Percentiles rank a stretch among this genome's conserved stretches.
These are phyloP conservation scores for Rostratula benghalensis DNA, from an alignment of 2,113 vertebrate genomes.

Conservation along the genomic window DNA sequence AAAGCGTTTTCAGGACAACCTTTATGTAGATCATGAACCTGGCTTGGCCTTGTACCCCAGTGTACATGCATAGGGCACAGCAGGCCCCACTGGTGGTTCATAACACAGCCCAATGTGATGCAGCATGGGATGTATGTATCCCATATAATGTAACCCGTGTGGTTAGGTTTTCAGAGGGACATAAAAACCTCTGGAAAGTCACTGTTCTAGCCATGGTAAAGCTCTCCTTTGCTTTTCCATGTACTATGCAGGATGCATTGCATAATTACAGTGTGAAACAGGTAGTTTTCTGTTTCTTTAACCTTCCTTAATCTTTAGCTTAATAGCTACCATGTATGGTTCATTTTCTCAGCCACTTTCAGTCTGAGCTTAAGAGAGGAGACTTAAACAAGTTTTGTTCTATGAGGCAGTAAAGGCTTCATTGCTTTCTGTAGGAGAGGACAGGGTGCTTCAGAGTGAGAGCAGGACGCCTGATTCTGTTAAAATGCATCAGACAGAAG, in stretches of 20 bases:
- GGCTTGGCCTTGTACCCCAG: background rate
- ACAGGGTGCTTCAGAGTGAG: background rate
- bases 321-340: background rate
- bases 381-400: background rate
- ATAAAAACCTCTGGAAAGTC: background rate
- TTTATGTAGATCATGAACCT: background rate
- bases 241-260: background rate
- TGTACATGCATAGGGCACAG: background rate
- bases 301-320: background rate
- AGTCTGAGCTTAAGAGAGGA: background rate
- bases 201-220: background rate
- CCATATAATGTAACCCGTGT: background rate
- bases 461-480: background rate
- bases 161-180: background rate
- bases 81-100: rapidly evolving
- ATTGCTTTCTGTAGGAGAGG: background rate
- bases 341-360: background rate
- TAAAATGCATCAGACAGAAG: background rate
- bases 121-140: background rate
- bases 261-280: background rate
- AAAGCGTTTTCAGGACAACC: background rate
- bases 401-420: background rate
- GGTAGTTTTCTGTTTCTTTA: background rate
- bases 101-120: background rate
- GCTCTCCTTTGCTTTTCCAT: background rate